phyloP scores from a whole-genome alignment of 64 coral and sea anemone genomes.

The Hydrozoanthus tunicans region DNA sequence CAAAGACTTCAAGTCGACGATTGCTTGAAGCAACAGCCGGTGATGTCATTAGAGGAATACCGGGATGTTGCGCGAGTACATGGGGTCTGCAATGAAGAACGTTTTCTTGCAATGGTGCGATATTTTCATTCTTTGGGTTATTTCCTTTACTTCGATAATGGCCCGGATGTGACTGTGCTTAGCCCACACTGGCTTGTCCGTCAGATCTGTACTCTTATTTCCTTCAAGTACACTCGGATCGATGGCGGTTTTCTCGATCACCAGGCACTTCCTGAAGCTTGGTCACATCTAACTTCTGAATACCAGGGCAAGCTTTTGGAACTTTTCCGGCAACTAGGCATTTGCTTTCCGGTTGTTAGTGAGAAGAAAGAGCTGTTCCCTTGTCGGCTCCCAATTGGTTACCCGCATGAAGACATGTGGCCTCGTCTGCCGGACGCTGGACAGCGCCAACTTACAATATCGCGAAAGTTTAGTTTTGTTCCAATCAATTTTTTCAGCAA shows the following conservation, averaged over 20 bases:
- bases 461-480: slow-evolving; percentile 21
- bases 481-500: slow-evolving; percentile 3
- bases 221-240: slow-evolving; percentile 10
- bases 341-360: slow-evolving; percentile 1
- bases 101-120: slow-evolving; percentile 3
- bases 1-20: background rate
- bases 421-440: background rate
- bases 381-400: slow-evolving; percentile 15
- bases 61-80: background rate
- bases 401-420: slow-evolving; percentile 30
- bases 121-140: slow-evolving; percentile 22
- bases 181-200: slow-evolving; percentile 7
- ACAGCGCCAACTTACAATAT: background rate
- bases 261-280: background rate
- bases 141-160: slow-evolving; percentile 9
- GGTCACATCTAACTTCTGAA: background rate
- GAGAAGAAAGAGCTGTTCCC: slow-evolving; percentile 17
- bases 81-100: slow-evolving; percentile 2
- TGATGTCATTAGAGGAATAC: slow-evolving; percentile 1
- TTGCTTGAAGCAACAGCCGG: background rate
- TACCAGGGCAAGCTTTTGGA: background rate
- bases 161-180: slow-evolving; percentile 13
- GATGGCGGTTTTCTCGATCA: slow-evolving; percentile 22
- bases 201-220: slow-evolving; percentile 31
- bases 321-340: slow-evolving; percentile 17